phyloP scores from a whole-genome alignment of 2,113 vertebrate species.

The Mesocricetus auratus region DNA sequence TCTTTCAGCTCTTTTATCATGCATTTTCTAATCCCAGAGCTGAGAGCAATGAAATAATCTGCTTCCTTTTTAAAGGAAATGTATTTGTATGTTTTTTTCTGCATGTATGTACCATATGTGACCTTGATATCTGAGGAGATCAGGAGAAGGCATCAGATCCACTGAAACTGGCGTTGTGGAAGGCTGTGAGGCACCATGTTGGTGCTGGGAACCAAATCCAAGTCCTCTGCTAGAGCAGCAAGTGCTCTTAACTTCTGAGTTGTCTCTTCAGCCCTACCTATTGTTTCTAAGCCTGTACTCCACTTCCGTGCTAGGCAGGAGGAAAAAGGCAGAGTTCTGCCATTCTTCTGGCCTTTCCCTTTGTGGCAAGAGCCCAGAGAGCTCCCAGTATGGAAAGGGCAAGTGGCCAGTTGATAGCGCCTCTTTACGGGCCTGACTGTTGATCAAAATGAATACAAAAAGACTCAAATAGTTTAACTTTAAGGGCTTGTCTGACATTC shows the following conservation, averaged over 20 bases:
- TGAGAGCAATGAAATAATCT: neutral
- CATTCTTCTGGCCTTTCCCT: neutral
- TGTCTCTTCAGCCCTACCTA: neutral
- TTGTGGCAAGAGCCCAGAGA: neutral
- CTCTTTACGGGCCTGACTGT: neutral
- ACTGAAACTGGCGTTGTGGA: neutral
- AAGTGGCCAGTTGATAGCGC: neutral
- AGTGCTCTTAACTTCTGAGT: neutral
- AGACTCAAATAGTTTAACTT: conserved; percentile 2
- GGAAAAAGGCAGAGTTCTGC: neutral
- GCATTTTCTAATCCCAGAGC: neutral
- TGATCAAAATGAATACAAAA: neutral
- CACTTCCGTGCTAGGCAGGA: neutral
- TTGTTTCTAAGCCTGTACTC: neutral
- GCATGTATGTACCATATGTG: neutral
- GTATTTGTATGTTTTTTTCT: neutral
- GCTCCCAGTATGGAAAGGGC: neutral
- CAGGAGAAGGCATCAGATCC: neutral
- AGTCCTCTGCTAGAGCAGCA: neutral
- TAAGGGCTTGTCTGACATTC: neutral
- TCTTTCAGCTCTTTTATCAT: neutral
- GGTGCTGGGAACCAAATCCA: neutral
- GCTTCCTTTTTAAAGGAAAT: neutral
- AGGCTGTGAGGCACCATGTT: neutral
- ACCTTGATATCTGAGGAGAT: neutral